Evolutionary conservation across 2,888 invertebrate genomes (phyloP).

Genomic region (Callosobruchus maculatus): DNA sequence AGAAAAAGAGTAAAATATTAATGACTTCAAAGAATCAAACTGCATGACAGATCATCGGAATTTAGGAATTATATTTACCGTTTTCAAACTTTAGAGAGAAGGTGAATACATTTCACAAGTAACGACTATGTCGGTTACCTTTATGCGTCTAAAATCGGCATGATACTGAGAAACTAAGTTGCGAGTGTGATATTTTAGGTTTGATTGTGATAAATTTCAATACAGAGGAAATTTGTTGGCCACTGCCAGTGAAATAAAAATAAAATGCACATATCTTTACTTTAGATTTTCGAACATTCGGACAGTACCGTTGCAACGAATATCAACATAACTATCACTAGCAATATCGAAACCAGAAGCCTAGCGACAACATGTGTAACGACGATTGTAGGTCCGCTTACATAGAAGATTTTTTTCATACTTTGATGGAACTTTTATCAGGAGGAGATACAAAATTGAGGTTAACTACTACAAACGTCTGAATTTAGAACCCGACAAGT

Average conservation of each 20-base stretch:
- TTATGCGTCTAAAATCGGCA: not conserved
- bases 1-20: no score
- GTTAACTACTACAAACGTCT: no score
- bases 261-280: constrained; percentile 41
- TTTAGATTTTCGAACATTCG: constrained; percentile 19
- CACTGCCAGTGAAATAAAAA: constrained; percentile 39
- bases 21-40: no score
- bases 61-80: no score
- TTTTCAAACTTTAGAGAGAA: no score
- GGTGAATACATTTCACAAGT: no score
- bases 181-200: not conserved
- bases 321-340: constrained; percentile 7
- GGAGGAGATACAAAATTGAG: not conserved
- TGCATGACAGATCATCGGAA: no score
- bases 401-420: constrained; percentile 11
- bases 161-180: not conserved
- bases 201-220: constrained; percentile 44
- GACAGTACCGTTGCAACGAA: constrained; percentile 10
- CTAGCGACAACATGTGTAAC: constrained; percentile 4
- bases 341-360: constrained; percentile 4
- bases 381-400: constrained; percentile 12
- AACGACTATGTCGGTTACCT: not conserved
- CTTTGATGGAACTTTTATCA: not conserved
- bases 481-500: no score
- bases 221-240: constrained; percentile 44